Percentiles rank a stretch among this genome's conserved stretches.
Conservation (phyloP, 2,888 invertebrate species). For the Drosophila mettleri region DNA sequence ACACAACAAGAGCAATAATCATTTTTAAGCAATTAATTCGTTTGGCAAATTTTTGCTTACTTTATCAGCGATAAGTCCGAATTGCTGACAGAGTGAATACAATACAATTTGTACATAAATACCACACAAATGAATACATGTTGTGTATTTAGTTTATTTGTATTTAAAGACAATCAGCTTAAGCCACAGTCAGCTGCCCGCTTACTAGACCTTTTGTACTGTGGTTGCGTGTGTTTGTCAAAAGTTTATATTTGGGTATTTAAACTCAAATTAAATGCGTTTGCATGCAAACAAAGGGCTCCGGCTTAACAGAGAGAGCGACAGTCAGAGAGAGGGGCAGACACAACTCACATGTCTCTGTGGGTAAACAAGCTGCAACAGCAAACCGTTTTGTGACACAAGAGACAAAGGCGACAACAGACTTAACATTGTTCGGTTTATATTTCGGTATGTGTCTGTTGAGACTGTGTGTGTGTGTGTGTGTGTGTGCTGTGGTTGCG, state of each 20-base stretch:
- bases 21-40: conserved; percentile 73
- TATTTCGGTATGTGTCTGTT: neutral
- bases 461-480: conserved; percentile 4
- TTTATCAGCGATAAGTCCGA: conserved; percentile 61
- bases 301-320: conserved; percentile 20
- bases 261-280: conserved; percentile 84
- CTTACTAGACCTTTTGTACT: conserved; percentile 23
- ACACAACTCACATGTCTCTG: conserved; percentile 21
- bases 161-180: conserved; percentile 56
- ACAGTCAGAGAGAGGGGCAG: neutral
- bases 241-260: conserved; percentile 82
- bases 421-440: conserved; percentile 55
- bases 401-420: conserved; percentile 60
- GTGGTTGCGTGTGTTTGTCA: conserved; percentile 73
- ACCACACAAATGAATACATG: conserved; percentile 19
- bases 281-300: conserved; percentile 73
- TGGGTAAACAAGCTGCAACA: conserved; percentile 60
- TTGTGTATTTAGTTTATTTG: conserved; percentile 24
- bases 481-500: conserved; percentile 11
- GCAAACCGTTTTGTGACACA: conserved; percentile 73
- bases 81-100: conserved; percentile 65
- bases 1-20: conserved; percentile 39
- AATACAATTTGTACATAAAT: conserved; percentile 68
- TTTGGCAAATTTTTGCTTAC: conserved; percentile 72
- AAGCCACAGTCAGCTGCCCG: conserved; percentile 37